Base-by-base conservation (phyloP, 2,113 vertebrate species). In the Pholis gunnellus region DNA sequence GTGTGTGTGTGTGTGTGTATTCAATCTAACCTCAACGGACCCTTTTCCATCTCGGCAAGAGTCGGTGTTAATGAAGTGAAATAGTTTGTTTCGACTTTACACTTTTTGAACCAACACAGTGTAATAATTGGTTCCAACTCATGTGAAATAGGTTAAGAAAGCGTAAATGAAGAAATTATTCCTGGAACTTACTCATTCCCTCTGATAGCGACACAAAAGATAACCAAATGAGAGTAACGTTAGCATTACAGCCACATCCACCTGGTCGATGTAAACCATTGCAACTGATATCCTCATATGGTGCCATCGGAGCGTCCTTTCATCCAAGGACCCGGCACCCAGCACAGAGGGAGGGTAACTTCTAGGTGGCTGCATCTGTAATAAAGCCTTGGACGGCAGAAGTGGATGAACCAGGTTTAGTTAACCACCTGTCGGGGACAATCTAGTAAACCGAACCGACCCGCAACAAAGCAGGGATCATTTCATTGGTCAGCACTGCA, bases 1-100 rank as follows among this genome's bases (percentile, higher is more conserved):
- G 36, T 36, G 36, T 36, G 36, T 36, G 66, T 72, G 29, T 75
- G 63, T 72, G 36, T 75, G 50, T 18, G 48, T 2, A 22, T 20
- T 52, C 3, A 52, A 52, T 64, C 15, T 61, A 75, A 86, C 69
- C 25, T 81, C 48, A 52, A 36, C 44, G 31, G 54, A 82, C 57
- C 40, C 56, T 68, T 78, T 72, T 81, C 59, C 15, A 56, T 78
- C 52, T 65, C 76, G 52, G 22, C 34, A 25, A 38, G n/a, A 48
- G 22, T 38, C 6, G 1, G 52, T 50, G 25, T 59, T 86, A 57
- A 64, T 75, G 67, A 85, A 81, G 52, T 8, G 17, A 56, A 72
- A 36, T 29, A 66, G 22, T 29, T 48, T 17, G n/a, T 9, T 57
- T 84, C 56, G 67, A 48, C 77, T 69, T 83, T 78, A 54, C 15